Conservation (phyloP, 1,140 invertebrate species). For the Lasioglossum baleicum region DNA sequence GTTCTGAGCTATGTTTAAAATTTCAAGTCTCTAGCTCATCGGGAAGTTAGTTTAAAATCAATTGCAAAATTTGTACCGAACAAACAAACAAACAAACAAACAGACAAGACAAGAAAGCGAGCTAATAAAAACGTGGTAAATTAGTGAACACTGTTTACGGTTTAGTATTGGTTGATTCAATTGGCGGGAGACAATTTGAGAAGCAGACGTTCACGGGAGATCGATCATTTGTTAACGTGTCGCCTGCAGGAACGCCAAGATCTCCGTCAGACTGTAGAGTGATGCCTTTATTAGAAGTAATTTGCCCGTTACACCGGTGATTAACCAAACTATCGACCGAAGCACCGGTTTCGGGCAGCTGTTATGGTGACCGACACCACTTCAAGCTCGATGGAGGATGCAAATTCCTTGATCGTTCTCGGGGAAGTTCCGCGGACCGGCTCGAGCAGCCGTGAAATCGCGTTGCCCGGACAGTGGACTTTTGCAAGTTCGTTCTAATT, state of each 20-base stretch:
- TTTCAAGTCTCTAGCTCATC: no score
- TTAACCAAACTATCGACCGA: constrained; percentile 50
- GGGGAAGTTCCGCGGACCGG: constrained; percentile 18
- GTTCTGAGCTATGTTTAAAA: no score
- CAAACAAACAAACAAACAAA: no score
- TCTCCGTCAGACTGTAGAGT: not conserved
- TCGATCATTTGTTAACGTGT: constrained; percentile 1
- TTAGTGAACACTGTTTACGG: no score
- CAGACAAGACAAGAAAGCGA: no score
- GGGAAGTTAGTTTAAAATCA: no score
- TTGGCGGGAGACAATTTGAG: no score
- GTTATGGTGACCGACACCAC: constrained; percentile 27
- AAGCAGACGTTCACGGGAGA: not conserved
- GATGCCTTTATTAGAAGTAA: constrained; percentile 47
- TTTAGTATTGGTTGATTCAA: no score
- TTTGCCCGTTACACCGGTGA: constrained; percentile 30
- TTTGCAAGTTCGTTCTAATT: not conserved
- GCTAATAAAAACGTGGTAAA: no score
- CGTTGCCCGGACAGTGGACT: not conserved
- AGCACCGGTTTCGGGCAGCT: constrained; percentile 27
- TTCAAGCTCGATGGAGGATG: constrained; percentile 38
- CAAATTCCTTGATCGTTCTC: constrained; percentile 49
- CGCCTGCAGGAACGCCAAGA: no score
- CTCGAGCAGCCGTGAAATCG: not conserved
- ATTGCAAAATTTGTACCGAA: no score